Conservation (phyloP, 2,888 invertebrate species). For the Adineta ricciae region DNA sequence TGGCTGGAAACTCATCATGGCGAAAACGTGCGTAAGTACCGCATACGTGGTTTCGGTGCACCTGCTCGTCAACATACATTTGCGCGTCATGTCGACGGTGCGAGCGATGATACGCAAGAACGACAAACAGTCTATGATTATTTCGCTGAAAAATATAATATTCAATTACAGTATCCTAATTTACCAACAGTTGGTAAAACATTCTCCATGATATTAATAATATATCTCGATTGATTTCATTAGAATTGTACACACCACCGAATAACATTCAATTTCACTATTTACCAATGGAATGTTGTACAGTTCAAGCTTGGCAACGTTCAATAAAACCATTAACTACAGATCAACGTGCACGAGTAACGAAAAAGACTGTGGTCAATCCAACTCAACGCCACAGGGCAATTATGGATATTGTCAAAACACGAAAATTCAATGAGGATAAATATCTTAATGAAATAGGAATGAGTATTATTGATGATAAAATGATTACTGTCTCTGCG, state of each 20-base stretch:
- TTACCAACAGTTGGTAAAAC: conserved; percentile 1
- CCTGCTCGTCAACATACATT: not conserved
- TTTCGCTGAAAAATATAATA: not conserved
- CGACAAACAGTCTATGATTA: not conserved
- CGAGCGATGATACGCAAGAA: not conserved
- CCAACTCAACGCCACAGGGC: not conserved
- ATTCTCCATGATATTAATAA: no score
- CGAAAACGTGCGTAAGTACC: not conserved
- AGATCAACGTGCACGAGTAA: conserved; percentile 1
- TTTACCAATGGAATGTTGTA: conserved; percentile 18
- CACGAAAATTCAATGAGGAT: not conserved
- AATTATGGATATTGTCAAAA: not conserved
- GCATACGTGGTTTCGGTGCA: conserved; percentile 18
- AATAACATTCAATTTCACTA: conserved; percentile 1
- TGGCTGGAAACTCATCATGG: conserved; percentile 17
- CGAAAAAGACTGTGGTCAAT: not conserved
- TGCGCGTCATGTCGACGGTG: not conserved
- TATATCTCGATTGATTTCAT: no score
- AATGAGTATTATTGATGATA: not conserved
- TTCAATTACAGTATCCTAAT: not conserved
- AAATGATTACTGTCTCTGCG: not conserved
- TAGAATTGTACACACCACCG: not conserved
- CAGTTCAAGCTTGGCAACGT: conserved; percentile 13
- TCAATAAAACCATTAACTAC: conserved; percentile 3
- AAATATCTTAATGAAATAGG: not conserved